Evolutionary conservation across 2,888 invertebrate species (phyloP), one percentile per base, ranked within the genome.

Genomic region (Brenthis hecate): DNA sequence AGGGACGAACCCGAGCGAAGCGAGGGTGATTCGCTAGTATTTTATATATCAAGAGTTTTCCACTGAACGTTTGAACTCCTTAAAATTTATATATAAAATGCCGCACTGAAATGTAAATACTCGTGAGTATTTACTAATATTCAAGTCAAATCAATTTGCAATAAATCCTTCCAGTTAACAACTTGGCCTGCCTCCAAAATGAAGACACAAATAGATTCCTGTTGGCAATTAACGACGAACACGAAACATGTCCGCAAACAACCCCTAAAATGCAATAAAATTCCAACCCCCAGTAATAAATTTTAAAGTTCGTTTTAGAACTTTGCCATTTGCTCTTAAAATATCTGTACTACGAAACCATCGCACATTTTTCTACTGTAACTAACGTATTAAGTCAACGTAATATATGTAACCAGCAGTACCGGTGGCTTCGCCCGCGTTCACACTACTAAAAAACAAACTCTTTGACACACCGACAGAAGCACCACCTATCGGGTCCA

Each of bases 101-200:
- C 36, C 8, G 8, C 36, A 43, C 36, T 43, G 36, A 11, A 43
- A 43, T 43, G 11, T 43, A 43, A 11, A 43, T 43, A 43, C 36
- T 43, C 8, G 11, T 43, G 50, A 60, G 50, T 50, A 32, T 50
- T 60, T 50, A n/a, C 28, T 60, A 50, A 60, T 11, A 70, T 66
- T 66, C 55, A 65, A 70, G 64, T 65, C 48, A 69, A 68, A 73
- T 72, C 60, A 66, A 70, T 69, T 68, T 71, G 58, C 68, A 53
- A 72, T 71, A 71, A 71, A 72, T 71, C 66, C 60, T 66, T 61
- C 63, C 69, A 70, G 70, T 72, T 72, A 74, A 72, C 69, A 74
- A 69, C 62, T 73, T 74, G 74, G 74, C 74, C 51, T 50, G 14
- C 70, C 73, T 73, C 76, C 76, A 78, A 74, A 70, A 73, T 65